These are phyloP conservation scores for Xanthia icteritia DNA, from an alignment of 2,888 invertebrate genomes.

Conservation along the genomic window DNA sequence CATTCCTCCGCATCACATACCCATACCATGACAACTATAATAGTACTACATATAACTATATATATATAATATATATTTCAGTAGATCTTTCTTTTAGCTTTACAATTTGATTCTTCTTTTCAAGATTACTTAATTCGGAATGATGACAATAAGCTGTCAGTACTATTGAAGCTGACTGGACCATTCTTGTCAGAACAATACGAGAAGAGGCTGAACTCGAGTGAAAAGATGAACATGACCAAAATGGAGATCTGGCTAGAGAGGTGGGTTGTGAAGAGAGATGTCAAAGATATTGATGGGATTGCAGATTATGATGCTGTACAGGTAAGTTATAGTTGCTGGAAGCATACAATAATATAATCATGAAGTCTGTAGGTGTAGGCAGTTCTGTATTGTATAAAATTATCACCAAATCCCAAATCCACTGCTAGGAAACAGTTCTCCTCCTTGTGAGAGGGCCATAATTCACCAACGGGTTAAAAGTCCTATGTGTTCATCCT, in stretches of 20 bases:
- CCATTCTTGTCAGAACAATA: conserved; percentile 83
- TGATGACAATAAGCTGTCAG: conserved; percentile 65
- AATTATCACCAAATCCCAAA: neutral
- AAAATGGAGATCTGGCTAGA: conserved; percentile 79
- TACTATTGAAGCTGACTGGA: conserved; percentile 78
- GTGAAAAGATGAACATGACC: conserved; percentile 52
- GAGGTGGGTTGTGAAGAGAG: conserved; percentile 76
- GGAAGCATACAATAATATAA: too few species aligned
- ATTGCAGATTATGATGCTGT: conserved; percentile 1
- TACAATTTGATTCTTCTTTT: conserved; percentile 2
- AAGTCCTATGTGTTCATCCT: too few species aligned
- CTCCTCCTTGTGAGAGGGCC: neutral
- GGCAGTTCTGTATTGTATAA: too few species aligned
- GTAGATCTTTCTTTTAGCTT: neutral
- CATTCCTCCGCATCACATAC: too few species aligned
- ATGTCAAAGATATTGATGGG: conserved; percentile 7
- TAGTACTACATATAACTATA: too few species aligned
- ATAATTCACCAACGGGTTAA: neutral
- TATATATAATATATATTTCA: too few species aligned
- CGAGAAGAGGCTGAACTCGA: conserved; percentile 78
- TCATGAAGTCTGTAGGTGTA: too few species aligned
- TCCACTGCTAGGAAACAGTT: neutral
- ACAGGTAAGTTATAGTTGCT: conserved; percentile 21
- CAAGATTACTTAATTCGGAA: conserved; percentile 77
- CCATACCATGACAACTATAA: too few species aligned